Evolutionary conservation across 2,113 vertebrate species (phyloP), one percentile per base, ranked within the genome.

Genomic region (Mastomys coucha): DNA sequence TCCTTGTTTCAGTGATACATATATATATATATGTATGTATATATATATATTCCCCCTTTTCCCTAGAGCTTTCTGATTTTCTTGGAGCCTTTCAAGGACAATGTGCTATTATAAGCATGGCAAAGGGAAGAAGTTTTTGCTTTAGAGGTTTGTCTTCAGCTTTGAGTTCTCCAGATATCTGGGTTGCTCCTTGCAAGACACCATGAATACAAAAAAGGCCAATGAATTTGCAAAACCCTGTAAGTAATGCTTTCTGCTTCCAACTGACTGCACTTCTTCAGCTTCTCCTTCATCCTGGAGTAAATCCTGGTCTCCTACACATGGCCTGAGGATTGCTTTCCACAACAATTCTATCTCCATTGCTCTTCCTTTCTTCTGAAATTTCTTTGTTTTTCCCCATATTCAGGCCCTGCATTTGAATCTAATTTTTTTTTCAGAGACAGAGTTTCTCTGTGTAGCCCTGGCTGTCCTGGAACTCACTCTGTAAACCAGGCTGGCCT

Each of bases 11-110:
- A 86, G 91, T 24, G 1, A 8, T 58, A 58, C 10, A 26, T 26
- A 77, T 76, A 2, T 49, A 7, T 17, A 45, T 26, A 26, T 26
- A 77, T 76, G 1, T 49, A 7, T 17, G 0, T 53, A 16, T 16
- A 28, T 45, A 11, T 26, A 45, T 39, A 24, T 45, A 4, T 45
- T 5, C 45, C 45, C 45, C 45, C 45, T 45, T 42, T 53, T 53
- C 11, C 76, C 76, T 39, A 88, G 70, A 80, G 17, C 63, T 86
- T 95, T 93, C n/a, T 58, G 45, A 24, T 94, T 97, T 76, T 91
- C 76, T 94, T 63, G 88, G 82, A 97, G 91, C 69, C 33, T 91
- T 93, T 94, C 95, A 97, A 98, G 96, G 97, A 49, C 96, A 96
- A 5, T 89, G 45, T 93, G 56, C 45, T 97, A 82, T 95, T 76